Conservation (phyloP, 2,797 vertebrate genomes). For the Amblyraja radiata region DNA sequence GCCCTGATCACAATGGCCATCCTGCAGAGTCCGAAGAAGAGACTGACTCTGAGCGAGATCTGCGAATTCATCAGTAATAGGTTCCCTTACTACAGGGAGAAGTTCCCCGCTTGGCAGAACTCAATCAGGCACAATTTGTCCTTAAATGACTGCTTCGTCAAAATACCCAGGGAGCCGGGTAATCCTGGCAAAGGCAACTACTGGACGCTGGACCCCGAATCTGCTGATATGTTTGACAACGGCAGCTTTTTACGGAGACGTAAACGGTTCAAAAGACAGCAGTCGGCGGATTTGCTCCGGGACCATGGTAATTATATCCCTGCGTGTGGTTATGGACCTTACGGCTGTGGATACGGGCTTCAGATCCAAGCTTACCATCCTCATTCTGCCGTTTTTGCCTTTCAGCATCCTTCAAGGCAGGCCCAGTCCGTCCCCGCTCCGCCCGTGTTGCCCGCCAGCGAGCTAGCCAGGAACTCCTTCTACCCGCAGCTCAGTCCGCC, state of each 20-base stretch:
- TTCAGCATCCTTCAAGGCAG: conserved; percentile 65
- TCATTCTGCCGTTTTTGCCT: conserved; percentile 77
- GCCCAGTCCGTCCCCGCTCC: conserved; percentile 62
- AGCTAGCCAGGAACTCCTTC: conserved; percentile 73
- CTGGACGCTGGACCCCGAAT: conserved; percentile 85
- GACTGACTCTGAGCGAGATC: conserved; percentile 77
- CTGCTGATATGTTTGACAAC: conserved; percentile 91
- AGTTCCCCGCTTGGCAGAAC: conserved; percentile 87
- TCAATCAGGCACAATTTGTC: conserved; percentile 81
- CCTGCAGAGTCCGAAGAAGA: conserved; percentile 85
- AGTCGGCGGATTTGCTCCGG: conserved; percentile 70
- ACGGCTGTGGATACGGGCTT: conserved; percentile 81
- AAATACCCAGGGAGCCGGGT: conserved; percentile 79
- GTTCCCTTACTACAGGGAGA: conserved; percentile 80
- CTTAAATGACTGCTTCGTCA: conserved; percentile 80
- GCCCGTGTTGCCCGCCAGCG: conserved; percentile 67
- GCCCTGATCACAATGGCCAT: conserved; percentile 93
- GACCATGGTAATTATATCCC: conserved; percentile 69
- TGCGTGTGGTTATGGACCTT: conserved; percentile 58
- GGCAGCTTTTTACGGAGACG: conserved; percentile 78
- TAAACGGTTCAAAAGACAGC: conserved; percentile 90
- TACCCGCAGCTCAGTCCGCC: conserved; percentile 68
- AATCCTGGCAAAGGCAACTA: conserved; percentile 86
- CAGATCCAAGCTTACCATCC: conserved; percentile 81
- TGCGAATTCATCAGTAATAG: conserved; percentile 81